Percentiles rank a stretch among this genome's conserved stretches.
Conservation (phyloP, 1,140 invertebrate species). For the Marisa cornuarietis region DNA sequence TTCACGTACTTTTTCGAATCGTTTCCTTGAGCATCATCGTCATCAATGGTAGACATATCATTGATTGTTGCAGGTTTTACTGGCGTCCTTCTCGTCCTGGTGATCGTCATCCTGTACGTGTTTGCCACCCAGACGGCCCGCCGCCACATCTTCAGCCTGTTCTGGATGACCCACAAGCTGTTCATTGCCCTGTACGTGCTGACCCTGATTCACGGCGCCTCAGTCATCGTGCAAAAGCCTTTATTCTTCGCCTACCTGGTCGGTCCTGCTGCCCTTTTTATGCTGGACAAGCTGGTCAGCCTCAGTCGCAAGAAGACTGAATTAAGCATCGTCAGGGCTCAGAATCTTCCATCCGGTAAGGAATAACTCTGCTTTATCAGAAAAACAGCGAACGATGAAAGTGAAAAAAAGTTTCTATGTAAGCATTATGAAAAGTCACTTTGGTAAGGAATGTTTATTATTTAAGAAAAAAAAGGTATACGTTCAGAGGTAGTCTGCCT, state of each 20-base stretch:
- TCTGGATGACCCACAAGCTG: conserved; percentile 96
- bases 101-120: conserved; percentile 93
- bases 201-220: conserved; percentile 92
- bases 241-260: conserved; percentile 96
- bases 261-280: conserved; percentile 89
- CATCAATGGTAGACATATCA: neutral
- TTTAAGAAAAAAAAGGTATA: no score
- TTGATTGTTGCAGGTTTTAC: conserved; percentile 79
- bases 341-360: conserved; percentile 88
- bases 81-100: conserved; percentile 87
- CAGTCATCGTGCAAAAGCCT: conserved; percentile 80
- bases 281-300: conserved; percentile 92
- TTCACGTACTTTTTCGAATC: neutral
- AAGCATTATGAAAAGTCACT: no score
- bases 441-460: no score
- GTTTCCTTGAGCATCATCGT: neutral
- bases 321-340: conserved; percentile 93
- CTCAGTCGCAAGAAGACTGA: conserved; percentile 75
- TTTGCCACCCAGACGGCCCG: conserved; percentile 95
- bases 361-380: no score
- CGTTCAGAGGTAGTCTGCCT: no score
- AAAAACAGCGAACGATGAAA: no score
- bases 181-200: conserved; percentile 91
- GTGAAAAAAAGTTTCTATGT: no score
- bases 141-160: conserved; percentile 77